Conservation (phyloP, 2,888 invertebrate species). For the Polylopha cassiicola region DNA sequence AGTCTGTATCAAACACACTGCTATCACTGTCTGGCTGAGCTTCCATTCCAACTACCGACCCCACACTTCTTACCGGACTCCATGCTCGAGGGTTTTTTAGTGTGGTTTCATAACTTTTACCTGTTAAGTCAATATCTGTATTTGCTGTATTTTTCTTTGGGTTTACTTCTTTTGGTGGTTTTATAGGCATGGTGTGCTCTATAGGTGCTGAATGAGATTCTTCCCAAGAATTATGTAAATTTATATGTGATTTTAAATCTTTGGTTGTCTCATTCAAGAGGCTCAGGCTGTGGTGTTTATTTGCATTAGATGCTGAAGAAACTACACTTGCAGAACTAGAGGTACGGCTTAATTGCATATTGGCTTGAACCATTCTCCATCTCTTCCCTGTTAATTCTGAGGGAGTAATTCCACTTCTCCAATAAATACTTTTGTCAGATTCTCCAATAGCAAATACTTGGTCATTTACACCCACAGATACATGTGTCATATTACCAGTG, state of each 20-base stretch:
- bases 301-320: conserved; percentile 78
- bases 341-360: conserved; percentile 88
- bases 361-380: conserved; percentile 88
- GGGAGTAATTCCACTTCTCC: conserved; percentile 84
- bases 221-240: conserved; percentile 80
- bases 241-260: conserved; percentile 70
- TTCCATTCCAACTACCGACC: conserved; percentile 89
- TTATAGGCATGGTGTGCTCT: conserved; percentile 80
- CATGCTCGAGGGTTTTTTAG: conserved; percentile 89
- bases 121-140: conserved; percentile 75
- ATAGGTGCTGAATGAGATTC: conserved; percentile 86
- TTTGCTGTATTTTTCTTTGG: conserved; percentile 53
- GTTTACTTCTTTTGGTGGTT: conserved; percentile 52
- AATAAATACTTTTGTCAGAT: conserved; percentile 88
- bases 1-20: conserved; percentile 87
- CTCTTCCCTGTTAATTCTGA: conserved; percentile 90
- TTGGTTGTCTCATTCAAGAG: conserved; percentile 57
- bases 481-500: conserved; percentile 88
- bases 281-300: conserved; percentile 83
- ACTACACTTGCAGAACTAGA: conserved; percentile 87
- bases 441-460: conserved; percentile 93
- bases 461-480: conserved; percentile 92
- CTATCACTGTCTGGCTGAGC: conserved; percentile 92
- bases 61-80: conserved; percentile 92
- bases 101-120: conserved; percentile 83